These are phyloP conservation scores for Mythimna lalbum DNA, from an alignment of 2,888 invertebrate genomes.

Conservation along the genomic window DNA sequence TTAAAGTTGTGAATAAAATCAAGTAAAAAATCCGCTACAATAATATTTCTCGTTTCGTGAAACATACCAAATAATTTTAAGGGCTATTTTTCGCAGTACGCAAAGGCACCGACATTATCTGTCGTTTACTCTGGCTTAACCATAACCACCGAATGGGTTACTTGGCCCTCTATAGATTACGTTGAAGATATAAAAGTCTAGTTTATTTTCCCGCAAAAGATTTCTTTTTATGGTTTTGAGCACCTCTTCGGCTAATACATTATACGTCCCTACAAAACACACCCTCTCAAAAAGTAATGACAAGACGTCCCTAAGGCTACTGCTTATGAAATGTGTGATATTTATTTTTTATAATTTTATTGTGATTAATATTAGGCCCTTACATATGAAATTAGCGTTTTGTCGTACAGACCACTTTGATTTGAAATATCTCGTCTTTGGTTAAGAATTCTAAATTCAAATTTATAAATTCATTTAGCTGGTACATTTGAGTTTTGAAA, in stretches of 20 bases:
- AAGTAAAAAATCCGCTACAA: slow-evolving; percentile 57
- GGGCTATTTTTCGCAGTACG: background rate
- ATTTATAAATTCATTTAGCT: too few relatives aligned
- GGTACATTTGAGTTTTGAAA: too few relatives aligned
- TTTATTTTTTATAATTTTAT: background rate
- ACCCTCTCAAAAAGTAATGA: slow-evolving; percentile 17
- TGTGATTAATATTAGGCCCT: too few relatives aligned
- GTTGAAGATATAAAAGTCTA: slow-evolving; percentile 13
- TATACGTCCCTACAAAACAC: background rate
- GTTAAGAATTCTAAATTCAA: too few relatives aligned
- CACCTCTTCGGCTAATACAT: slow-evolving; percentile 3
- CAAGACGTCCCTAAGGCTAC: background rate
- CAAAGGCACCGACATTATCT: background rate
- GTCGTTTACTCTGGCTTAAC: slow-evolving; percentile 8
- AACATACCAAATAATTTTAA: slow-evolving; percentile 37
- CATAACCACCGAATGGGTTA: slow-evolving; percentile 18
- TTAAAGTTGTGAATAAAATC: slow-evolving; percentile 48
- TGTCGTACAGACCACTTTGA: too few relatives aligned
- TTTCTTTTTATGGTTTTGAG: slow-evolving; percentile 1
- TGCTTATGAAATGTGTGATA: background rate
- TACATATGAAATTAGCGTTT: too few relatives aligned
- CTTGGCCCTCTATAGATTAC: slow-evolving; percentile 21
- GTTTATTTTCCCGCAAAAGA: slow-evolving; percentile 20
- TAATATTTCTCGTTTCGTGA: slow-evolving; percentile 37
- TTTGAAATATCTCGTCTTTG: too few relatives aligned